Conservation (phyloP, 2,888 invertebrate species). For the Heliconius charithonia region DNA sequence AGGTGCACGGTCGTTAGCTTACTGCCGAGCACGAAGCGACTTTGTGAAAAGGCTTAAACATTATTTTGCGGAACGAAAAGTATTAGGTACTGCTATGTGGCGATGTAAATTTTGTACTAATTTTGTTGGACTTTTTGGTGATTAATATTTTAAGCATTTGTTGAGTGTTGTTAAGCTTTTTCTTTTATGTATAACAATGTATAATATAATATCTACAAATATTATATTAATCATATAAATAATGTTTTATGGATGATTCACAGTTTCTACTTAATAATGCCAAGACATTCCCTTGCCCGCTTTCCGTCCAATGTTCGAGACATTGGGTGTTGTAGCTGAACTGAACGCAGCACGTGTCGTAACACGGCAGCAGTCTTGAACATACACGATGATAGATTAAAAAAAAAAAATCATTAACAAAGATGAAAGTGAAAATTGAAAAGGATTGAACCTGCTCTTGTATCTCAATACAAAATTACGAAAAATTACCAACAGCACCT, state of each 20-base stretch:
- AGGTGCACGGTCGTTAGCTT: constrained; percentile 3
- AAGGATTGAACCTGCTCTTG: background rate
- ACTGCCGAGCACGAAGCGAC: background rate
- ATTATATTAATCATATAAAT: too few relatives aligned
- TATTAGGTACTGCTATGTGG: background rate
- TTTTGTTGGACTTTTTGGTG: background rate
- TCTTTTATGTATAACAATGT: too few relatives aligned
- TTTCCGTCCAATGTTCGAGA: background rate
- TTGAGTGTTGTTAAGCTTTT: too few relatives aligned
- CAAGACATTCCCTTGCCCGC: background rate
- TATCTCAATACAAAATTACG: background rate
- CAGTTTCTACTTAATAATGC: background rate
- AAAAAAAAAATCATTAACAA: background rate
- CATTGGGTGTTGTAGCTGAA: background rate
- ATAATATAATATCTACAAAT: too few relatives aligned
- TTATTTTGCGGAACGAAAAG: background rate
- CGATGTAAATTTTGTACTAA: background rate
- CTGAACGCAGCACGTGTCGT: background rate
- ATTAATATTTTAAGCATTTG: background rate
- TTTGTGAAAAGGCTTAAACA: constrained; percentile 16
- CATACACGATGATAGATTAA: background rate
- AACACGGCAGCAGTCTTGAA: too few relatives aligned
- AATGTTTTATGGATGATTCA: too few relatives aligned
- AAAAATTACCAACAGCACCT: background rate
- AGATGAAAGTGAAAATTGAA: background rate